Conservation (phyloP, 2,888 invertebrate species). For the Helleia helle region DNA sequence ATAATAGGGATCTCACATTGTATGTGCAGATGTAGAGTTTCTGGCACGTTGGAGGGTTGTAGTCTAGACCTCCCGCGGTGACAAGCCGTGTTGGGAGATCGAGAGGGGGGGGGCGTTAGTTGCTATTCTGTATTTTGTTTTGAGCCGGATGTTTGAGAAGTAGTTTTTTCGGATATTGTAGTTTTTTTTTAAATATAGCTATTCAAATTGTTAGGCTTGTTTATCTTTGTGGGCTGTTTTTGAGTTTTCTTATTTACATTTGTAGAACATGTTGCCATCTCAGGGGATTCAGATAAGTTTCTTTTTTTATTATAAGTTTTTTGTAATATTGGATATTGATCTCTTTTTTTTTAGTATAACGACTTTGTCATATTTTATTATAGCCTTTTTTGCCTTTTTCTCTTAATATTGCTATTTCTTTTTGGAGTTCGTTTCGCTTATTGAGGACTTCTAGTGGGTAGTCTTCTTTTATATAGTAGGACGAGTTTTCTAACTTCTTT, state of each 20-base stretch:
- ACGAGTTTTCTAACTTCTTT: conserved; percentile 8
- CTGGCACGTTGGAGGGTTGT: conserved; percentile 13
- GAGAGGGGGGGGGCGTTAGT: conserved; percentile 3
- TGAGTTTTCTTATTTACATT: background rate
- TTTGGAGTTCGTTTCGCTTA: conserved; percentile 18
- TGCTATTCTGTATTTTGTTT: background rate
- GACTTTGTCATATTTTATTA: conserved; percentile 17
- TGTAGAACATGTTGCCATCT: background rate
- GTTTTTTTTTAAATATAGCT: conserved; percentile 10
- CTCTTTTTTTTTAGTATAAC: conserved; percentile 8
- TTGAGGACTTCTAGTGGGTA: conserved; percentile 15
- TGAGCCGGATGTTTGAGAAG: background rate
- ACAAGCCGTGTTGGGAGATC: conserved; percentile 14
- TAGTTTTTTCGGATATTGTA: background rate
- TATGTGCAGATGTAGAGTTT: conserved; percentile 15
- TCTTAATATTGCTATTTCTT: conserved; percentile 11
- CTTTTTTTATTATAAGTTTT: conserved; percentile 6
- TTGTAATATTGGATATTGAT: background rate
- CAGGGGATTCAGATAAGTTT: conserved; percentile 10
- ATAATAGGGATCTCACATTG: conserved; percentile 15
- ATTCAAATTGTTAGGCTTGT: conserved; percentile 10
- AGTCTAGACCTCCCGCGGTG: conserved; percentile 15
- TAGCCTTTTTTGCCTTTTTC: conserved; percentile 13
- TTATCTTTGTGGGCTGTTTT: conserved; percentile 11
- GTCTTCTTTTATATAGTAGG: conserved; percentile 18